Base-by-base conservation (phyloP, 2,113 vertebrate genomes). In the Gasterosteus aculeatus region DNA sequence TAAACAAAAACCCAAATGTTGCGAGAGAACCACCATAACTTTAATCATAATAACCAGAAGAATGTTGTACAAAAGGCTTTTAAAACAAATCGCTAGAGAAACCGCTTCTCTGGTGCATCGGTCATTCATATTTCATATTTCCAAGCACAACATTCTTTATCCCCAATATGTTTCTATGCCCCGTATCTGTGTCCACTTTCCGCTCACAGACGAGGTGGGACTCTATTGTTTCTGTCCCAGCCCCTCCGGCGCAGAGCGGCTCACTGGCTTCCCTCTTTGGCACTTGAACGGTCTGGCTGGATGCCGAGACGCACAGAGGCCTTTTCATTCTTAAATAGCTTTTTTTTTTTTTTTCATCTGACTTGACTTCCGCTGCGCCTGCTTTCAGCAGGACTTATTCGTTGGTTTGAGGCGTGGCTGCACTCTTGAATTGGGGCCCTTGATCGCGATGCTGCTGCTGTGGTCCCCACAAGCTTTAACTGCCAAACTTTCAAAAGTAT, bases 201-300 rank as follows among this genome's bases (percentile, higher is more conserved):
- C 31, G 31, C 75, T 79, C 47, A n/a, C 69, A 63, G 39, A 87
- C 72, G 41, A 87, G 82, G 82, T 88, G 80, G 78, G 73, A 81
- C 82, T 67, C 75, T 60, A 70, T 80, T 42, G 47, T 80, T 85
- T 82, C 81, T 72, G 35, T 81, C 82, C 81, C 61, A 39, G 67
- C 66, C 72, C 51, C 64, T 66, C 69, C 83, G 80, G 88, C 78
- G 86, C 22, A 3, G 58, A 38, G 5, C 6, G 74, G 75, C 82
- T 88, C 85, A 87, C 31, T 86, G 86, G 83, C 59, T 91, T 87
- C 83, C 72, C 78, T 86, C 63, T 26, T 87, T 87, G 87, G 87
- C 88, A 73, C 82, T 80, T 67, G 64, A 39, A 51, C 82, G 26
- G 41, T 60, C 82, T 91, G 89, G 88, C 90, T 64, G 29, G 16